These are phyloP conservation scores for Trididemnum clinides DNA, from an alignment of 23 tunicate genomes.

Conservation along the genomic window DNA sequence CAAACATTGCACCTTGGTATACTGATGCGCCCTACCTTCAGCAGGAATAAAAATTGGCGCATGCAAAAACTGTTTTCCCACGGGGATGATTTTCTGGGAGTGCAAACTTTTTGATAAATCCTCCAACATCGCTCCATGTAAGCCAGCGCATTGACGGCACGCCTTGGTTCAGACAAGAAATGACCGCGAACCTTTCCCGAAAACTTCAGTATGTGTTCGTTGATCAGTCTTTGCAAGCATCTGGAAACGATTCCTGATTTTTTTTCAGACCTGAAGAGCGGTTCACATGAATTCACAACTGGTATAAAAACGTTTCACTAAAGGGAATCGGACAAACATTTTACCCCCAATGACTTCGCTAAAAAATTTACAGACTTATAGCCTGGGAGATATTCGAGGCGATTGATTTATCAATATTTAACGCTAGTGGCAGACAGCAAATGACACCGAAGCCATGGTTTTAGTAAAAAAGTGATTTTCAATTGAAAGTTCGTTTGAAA, in stretches of 20 bases:
- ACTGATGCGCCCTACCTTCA: slow-evolving; percentile 61
- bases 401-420: too few species aligned
- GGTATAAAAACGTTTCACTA: too few species aligned
- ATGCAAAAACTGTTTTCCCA: slow-evolving; percentile 61
- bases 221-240: slow-evolving; percentile 62
- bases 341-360: too few species aligned
- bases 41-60: slow-evolving; percentile 71
- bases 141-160: slow-evolving; percentile 75
- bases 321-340: too few species aligned
- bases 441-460: not conserved
- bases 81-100: slow-evolving; percentile 47
- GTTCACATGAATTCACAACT: too few species aligned
- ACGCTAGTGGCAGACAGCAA: not conserved
- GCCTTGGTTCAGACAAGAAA: slow-evolving; percentile 78
- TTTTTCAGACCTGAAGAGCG: not conserved
- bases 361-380: too few species aligned
- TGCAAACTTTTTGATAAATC: slow-evolving; percentile 64
- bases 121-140: slow-evolving; percentile 94
- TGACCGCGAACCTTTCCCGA: slow-evolving; percentile 84
- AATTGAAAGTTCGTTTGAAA: too few species aligned
- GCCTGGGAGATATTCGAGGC: too few species aligned
- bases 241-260: slow-evolving; percentile 7
- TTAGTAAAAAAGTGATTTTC: too few species aligned
- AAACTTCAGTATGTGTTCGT: slow-evolving; percentile 60
- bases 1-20: too few species aligned